Base-by-base conservation (phyloP, 2,797 vertebrate species). In the Anableps anableps region DNA sequence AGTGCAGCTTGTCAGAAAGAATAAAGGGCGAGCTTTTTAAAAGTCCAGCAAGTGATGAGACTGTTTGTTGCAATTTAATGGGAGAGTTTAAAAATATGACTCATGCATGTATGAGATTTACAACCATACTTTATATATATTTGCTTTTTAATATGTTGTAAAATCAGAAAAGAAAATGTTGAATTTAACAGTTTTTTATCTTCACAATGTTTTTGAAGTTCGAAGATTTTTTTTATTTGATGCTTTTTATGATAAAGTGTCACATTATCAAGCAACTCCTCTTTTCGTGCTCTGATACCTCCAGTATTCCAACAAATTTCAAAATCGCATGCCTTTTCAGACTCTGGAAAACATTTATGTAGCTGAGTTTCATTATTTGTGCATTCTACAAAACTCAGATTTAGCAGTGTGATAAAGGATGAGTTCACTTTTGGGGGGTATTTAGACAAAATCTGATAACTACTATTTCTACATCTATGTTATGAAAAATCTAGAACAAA, bases 1-100 rank as follows among this genome's bases (percentile, higher is more conserved):
- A 92, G 91, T 86, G 77, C 76, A 77, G 74, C 76, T 16, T 87
- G 88, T 92, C 85, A 87, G 55, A 79, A 74, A 45, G 77, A 81
- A 85, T 80, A 83, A 16, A 47, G 73, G 85, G 75, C 66, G 60
- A 80, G 74, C 55, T 66, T 80, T 83, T 89, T 84, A 75, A 87
- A 90, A 83, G 81, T 79, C 58, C 60, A 23, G 71, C 74, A 38
- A 38, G 81, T 36, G 80, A 88, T 80, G 74, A 76, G 66, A 66
- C 76, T 38, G 70, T 88, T 83, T 85, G 83, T 73, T 71, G 78
- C 77, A 86, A 71, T 88, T 85, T 75, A 89, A 88, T 87, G 62
- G 86, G 60, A 72, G 53, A 34, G 74, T 62, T 71, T 79, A 80
- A 83, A 48, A 66, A 82, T 62, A 72, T 73, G 47, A 75, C 55